Conservation (phyloP, 2,888 invertebrate genomes). For the Dryocosmus kuriphilus region DNA sequence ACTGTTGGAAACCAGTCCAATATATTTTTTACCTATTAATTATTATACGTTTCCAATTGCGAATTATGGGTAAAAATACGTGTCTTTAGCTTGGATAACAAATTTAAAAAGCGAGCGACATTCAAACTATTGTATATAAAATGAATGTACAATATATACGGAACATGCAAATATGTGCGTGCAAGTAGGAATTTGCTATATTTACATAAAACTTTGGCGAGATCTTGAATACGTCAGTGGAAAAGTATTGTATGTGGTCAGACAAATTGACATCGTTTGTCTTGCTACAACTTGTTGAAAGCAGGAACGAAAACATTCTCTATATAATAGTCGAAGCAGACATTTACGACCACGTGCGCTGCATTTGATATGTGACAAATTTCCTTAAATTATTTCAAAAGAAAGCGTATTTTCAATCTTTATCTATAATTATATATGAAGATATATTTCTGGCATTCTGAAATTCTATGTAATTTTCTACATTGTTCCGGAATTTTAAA, state of each 20-base stretch:
- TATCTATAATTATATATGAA: too few relatives aligned
- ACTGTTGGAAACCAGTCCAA: background rate
- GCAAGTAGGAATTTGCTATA: background rate
- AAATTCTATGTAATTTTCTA: too few relatives aligned
- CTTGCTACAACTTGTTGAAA: slow-evolving; percentile 8
- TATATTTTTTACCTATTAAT: background rate
- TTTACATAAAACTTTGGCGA: slow-evolving; percentile 26
- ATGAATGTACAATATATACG: background rate
- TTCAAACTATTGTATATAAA: too few relatives aligned
- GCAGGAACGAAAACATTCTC: slow-evolving; percentile 20
- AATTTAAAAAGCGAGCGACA: too few relatives aligned
- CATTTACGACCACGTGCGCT: background rate
- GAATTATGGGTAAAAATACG: too few relatives aligned
- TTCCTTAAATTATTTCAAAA: background rate
- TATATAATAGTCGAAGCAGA: background rate
- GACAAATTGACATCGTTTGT: slow-evolving; percentile 33
- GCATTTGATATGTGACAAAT: background rate
- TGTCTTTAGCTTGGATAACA: too few relatives aligned
- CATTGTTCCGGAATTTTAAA: too few relatives aligned
- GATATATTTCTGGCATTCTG: too few relatives aligned
- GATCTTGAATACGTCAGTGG: slow-evolving; percentile 24
- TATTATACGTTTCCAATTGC: background rate
- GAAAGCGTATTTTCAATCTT: background rate
- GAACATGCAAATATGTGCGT: slow-evolving; percentile 9
- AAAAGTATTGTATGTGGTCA: slow-evolving; percentile 16